Evolutionary conservation across 1,140 invertebrate species (phyloP).

Genomic region (Diachasmimorpha longicaudata): DNA sequence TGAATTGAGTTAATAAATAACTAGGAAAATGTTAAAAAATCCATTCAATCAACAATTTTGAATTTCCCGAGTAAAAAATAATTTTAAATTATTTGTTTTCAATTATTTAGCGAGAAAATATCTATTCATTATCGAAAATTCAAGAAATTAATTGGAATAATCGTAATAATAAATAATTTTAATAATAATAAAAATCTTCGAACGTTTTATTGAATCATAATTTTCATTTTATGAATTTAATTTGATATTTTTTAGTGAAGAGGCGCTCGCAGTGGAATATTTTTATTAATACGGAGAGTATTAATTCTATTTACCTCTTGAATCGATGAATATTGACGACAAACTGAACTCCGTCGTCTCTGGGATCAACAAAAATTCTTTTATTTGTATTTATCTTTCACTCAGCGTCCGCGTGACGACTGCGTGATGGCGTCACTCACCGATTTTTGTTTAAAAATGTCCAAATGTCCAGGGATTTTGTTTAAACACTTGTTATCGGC

Average conservation of each 20-base stretch:
- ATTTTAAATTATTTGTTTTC: background rate
- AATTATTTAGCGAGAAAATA: too few relatives aligned
- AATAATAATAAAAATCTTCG: background rate
- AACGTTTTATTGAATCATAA: background rate
- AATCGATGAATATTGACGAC: background rate
- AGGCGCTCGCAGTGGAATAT: too few relatives aligned
- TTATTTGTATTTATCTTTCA: slow-evolving; percentile 23
- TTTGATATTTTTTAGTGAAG: background rate
- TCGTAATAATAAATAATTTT: background rate
- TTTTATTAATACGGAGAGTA: background rate
- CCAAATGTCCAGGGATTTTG: background rate
- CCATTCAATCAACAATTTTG: too few relatives aligned
- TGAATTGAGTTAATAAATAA: too few relatives aligned
- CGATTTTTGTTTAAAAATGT: background rate
- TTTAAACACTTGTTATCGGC: too few relatives aligned
- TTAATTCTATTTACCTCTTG: background rate
- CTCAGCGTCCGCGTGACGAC: slow-evolving; percentile 20
- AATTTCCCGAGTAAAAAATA: too few relatives aligned
- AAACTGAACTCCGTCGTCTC: background rate
- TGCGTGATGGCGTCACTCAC: slow-evolving; percentile 11
- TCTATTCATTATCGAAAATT: too few relatives aligned
- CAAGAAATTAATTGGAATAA: too few relatives aligned
- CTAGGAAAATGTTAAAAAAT: too few relatives aligned
- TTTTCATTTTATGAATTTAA: background rate
- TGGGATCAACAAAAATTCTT: background rate